Percentiles rank a stretch among this genome's conserved stretches.
phyloP scores from a whole-genome alignment of 2,888 invertebrate genomes.

The Neoascia interrupta region DNA sequence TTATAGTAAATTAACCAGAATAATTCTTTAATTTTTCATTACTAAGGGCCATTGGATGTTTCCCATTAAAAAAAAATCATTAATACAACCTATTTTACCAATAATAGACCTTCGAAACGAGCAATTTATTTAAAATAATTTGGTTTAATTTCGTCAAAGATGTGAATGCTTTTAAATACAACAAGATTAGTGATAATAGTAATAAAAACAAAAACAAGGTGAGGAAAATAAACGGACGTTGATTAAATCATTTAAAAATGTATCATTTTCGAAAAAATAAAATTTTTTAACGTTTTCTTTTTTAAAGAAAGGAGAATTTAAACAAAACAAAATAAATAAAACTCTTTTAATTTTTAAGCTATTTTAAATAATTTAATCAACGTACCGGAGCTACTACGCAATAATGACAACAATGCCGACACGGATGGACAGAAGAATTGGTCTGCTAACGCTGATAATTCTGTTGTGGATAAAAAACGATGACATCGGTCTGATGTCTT shows the following conservation, averaged over 20 bases:
- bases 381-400: slow-evolving; percentile 34
- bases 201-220: slow-evolving; percentile 12
- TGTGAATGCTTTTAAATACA: slow-evolving; percentile 39
- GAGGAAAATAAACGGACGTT: slow-evolving; percentile 10
- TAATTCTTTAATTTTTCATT: no score
- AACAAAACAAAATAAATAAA: no score
- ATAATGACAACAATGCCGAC: slow-evolving; percentile 29
- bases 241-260: slow-evolving; percentile 25
- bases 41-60: no score
- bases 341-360: not conserved
- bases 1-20: no score
- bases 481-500: slow-evolving; percentile 56
- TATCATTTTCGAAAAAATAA: not conserved
- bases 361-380: slow-evolving; percentile 22
- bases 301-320: not conserved
- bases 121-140: no score
- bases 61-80: no score
- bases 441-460: slow-evolving; percentile 15
- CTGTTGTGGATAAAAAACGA: slow-evolving; percentile 50
- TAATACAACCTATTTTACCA: no score
- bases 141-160: slow-evolving; percentile 4
- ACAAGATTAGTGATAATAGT: slow-evolving; percentile 46
- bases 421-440: not conserved
- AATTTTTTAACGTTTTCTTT: not conserved
- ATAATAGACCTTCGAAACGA: no score